Base-by-base conservation (phyloP, 1,140 invertebrate genomes). In the Anoplolepis gracilipes region DNA sequence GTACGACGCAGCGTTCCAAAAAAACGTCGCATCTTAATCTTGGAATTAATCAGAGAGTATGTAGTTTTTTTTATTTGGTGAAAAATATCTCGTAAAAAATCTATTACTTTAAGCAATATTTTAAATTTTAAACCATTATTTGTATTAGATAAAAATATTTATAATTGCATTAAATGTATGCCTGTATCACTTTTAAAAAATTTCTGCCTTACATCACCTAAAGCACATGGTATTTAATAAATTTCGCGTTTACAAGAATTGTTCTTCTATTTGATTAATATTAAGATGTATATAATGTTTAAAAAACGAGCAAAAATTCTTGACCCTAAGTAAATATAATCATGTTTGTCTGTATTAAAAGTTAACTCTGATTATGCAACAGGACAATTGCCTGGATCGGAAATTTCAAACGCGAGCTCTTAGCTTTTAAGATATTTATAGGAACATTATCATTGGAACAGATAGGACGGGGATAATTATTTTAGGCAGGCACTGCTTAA, bases 401-500 rank as follows among this genome's bases (percentile, higher is more conserved):
- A 59, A 82, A 82, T 72, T 82, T 78, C 70, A 75, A 75, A 39
- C 53, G 57, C 53, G 42, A 46, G 55, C 73, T 33, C 82, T 64
- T 62, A 79, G 73, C 70, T 67, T 77, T 79, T 85, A 70, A 79
- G 57, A 69, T 88, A 86, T 85, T 86, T 89, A 86, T 77, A 86
- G 88, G 72, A 84, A 90, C 85, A 89, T 89, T 89, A 88, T 87
- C 70, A 89, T 88, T 64, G 57, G 84, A 19, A 65, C 59, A 84
- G 86, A 89, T 87, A 89, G 85, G 78, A 55, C 39, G 67, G 73
- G 88, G 90, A 90, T 91, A 90, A 90, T 90, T 91, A 89, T 90
- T 91, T 90, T 87, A 90, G 89, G 82, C 77, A 85, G 73, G 65
- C 65, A 69, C 59, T 85, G 75, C 72, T 86, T 91, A 91, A 90